Evolutionary conservation across 2,888 invertebrate species (phyloP).

Genomic region (Nineta flava): DNA sequence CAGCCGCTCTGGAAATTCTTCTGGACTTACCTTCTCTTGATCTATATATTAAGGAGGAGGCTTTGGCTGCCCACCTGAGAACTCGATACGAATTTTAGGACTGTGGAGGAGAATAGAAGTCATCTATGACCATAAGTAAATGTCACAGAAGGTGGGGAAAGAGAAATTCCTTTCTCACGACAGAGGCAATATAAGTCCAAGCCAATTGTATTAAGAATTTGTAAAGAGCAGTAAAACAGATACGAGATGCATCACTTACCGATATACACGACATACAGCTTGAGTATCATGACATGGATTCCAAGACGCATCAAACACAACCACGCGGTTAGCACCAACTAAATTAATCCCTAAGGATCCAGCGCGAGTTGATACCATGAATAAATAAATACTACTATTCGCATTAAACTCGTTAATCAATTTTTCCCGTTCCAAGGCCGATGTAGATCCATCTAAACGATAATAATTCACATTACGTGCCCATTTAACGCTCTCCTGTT

Average conservation of each 20-base stretch:
- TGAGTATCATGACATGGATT: slow-evolving; percentile 98
- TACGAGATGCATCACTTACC: not conserved
- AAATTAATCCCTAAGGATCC: slow-evolving; percentile 95
- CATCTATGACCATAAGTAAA: too few relatives aligned
- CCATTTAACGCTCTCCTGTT: slow-evolving; percentile 50
- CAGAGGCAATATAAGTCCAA: too few relatives aligned
- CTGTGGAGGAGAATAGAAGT: too few relatives aligned
- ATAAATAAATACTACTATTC: slow-evolving; percentile 72
- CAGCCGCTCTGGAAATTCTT: too few relatives aligned
- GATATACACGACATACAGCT: slow-evolving; percentile 89
- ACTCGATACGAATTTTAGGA: too few relatives aligned
- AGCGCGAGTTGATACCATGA: slow-evolving; percentile 91
- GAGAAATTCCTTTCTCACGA: too few relatives aligned
- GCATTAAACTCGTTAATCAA: slow-evolving; percentile 92
- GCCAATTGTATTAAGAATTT: too few relatives aligned
- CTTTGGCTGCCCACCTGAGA: too few relatives aligned
- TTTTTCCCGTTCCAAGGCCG: slow-evolving; percentile 85
- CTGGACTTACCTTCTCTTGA: too few relatives aligned
- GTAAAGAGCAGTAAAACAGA: too few relatives aligned
- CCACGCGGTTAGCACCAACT: slow-evolving; percentile 92
- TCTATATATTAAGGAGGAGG: too few relatives aligned
- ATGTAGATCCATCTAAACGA: slow-evolving; percentile 92
- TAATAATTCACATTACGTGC: slow-evolving; percentile 76
- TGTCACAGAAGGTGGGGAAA: too few relatives aligned
- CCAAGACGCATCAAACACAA: slow-evolving; percentile 97